Percentiles rank a stretch among this genome's conserved stretches.
Evolutionary conservation across 2,113 vertebrate genomes (phyloP).

Genomic region (Zosterops japonicus): DNA sequence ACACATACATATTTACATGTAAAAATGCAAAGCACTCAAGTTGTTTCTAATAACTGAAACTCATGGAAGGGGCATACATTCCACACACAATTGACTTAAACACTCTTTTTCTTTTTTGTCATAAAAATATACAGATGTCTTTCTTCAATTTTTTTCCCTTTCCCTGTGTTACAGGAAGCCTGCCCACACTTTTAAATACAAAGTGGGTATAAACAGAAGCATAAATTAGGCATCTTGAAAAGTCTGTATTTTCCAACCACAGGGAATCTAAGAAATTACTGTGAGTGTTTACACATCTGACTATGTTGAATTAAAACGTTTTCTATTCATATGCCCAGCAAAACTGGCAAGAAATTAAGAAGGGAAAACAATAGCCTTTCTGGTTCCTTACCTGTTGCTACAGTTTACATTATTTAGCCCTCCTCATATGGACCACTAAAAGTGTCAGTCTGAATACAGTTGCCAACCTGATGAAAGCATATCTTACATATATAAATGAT

Average conservation of each 20-base stretch:
- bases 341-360: neutral
- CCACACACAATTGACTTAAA: constrained; percentile 53
- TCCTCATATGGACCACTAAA: neutral
- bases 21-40: constrained; percentile 52
- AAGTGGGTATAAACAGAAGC: constrained; percentile 76
- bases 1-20: neutral
- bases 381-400: constrained; percentile 6
- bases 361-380: neutral
- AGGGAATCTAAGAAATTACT: constrained; percentile 58
- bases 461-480: neutral
- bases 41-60: constrained; percentile 44
- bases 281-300: neutral
- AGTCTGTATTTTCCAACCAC: constrained; percentile 71
- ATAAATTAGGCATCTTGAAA: constrained; percentile 71
- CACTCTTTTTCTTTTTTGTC: neutral
- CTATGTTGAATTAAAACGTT: neutral
- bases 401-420: neutral
- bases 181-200: constrained; percentile 73
- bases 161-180: constrained; percentile 72
- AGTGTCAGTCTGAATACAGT: neutral
- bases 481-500: constrained; percentile 23
- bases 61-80: constrained; percentile 33
- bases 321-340: neutral
- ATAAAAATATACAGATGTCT: constrained; percentile 68
- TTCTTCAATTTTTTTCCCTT: constrained; percentile 53